Percentiles rank a stretch among this genome's conserved stretches.
Evolutionary conservation across 2,113 vertebrate species (phyloP).

Genomic region (Onychorhynchus coronatus): DNA sequence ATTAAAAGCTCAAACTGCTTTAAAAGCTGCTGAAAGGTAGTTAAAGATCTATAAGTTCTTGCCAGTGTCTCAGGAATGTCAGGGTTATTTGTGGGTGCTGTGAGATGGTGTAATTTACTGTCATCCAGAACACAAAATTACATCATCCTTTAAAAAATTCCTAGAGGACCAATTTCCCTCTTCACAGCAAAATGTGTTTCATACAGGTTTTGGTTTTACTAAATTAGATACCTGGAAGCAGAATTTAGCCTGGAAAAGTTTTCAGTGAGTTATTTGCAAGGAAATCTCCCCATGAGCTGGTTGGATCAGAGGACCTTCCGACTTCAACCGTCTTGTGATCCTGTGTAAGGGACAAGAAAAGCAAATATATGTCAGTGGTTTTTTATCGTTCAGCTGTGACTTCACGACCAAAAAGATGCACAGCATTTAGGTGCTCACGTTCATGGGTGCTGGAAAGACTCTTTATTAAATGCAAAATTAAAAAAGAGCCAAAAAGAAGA

Average conservation of each 20-base stretch:
- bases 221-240: background rate
- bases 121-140: background rate
- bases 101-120: background rate
- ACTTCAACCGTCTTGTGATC: background rate
- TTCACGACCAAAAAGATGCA: rapidly evolving
- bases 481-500: background rate
- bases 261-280: background rate
- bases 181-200: background rate
- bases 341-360: background rate
- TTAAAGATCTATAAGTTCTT: background rate
- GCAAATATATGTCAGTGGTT: background rate
- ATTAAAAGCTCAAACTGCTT: background rate
- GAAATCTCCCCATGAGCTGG: background rate
- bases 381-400: background rate
- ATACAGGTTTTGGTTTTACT: background rate
- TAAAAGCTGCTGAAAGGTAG: background rate
- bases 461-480: background rate
- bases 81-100: background rate
- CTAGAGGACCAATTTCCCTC: background rate
- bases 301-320: background rate
- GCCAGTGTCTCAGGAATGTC: background rate
- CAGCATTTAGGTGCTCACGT: background rate
- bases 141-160: background rate
- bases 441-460: background rate
- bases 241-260: background rate